Evolutionary conservation across 2,113 vertebrate genomes (phyloP), one percentile per base, ranked within the genome.

Genomic region (Gadus chalcogrammus): DNA sequence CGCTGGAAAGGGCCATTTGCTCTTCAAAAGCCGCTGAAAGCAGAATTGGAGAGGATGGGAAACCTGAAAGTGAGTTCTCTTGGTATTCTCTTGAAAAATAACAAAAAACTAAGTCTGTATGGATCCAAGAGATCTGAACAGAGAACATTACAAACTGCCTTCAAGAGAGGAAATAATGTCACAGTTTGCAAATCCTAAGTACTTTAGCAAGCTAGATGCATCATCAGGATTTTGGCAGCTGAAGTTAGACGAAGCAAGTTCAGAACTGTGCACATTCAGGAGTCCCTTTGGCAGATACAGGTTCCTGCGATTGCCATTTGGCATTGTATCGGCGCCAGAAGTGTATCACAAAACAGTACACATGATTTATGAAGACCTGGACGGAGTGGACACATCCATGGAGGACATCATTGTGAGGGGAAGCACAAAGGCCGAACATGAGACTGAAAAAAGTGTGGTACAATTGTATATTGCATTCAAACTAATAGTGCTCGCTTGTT

Each of bases 121-220:
- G 13, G 63, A 78, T 31, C 72, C 79, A 1, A 79, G 70, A 61
- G 70, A 79, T 58, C 67, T 76, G 2, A 82, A 81, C 15, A 80
- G 59, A 17, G 69, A 82, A 18, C 81, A 83, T 16, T 79, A 69
- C 31, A 35, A 81, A 22, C 61, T 83, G 31, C 63, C 64, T 6
- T 71, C 69, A 13, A 27, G 74, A 13, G 68, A 77, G 17, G 66
- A 80, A n/a, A 74, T 75, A 1, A 72, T 77, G 75, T 63, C 72
- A 8, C 68, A 75, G 69, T 80, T 83, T 70, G 80, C 68, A 35
- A 53, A 65, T 52, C 67, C 74, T 0, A 77, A 79, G 27, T 80
- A 58, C 38, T 82, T 71, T 12, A 79, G 73, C 31, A 81, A 78
- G 17, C 72, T 81, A 1, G 75, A 71, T 52, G 79, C 61, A 2